Evolutionary conservation across 2,888 invertebrate species (phyloP), one percentile per base, ranked within the genome.

Genomic region (Drosophila falleni): DNA sequence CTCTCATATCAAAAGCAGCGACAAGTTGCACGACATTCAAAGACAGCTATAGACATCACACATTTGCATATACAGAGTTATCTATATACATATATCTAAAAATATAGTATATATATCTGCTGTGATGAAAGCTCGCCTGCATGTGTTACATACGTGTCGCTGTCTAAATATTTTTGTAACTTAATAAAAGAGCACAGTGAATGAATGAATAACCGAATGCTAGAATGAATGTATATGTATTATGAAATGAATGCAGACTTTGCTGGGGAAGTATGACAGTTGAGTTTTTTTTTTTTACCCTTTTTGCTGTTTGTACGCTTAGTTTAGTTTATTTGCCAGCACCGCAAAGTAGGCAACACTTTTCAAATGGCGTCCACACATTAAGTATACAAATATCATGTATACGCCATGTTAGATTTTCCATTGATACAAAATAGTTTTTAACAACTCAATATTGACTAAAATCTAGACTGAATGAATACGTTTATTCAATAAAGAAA

Each of bases 21-120:
- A 68, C 74, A 76, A 77, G 65, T 78, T 74, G 69, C 74, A 68
- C 58, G 68, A 73, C 74, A 78, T 42, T 59, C 50, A 55, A 53
- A 51, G 76, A 71, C 80, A 76, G 62, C 47, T 59, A 59, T 56
- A 69, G 65, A 78, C 65, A 49, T 9, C 46, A 11, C 26, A 41
- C 6, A 59, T 37, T 3, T 37, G 8, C 11, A 11, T 33, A 2
- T 29, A 29, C 29, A 5, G 2, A 35, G 19, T 35, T 0, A 35
- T n/a, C n/a, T 26, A 54, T 56, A 35, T 26, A 53, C 16, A 51
- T n/a, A 33, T 31, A 19, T 19, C 19, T 10, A 41, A 53, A 37
- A 54, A 50, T 39, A 46, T 33, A 19, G 41, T 26, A 56, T 19
- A 11, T 29, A 44, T 15, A 68, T 60, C n/a, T 4, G 15, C 23